These are phyloP conservation scores for Anoplius nigerrimus DNA, from an alignment of 2,888 invertebrate species.

Conservation along the genomic window DNA sequence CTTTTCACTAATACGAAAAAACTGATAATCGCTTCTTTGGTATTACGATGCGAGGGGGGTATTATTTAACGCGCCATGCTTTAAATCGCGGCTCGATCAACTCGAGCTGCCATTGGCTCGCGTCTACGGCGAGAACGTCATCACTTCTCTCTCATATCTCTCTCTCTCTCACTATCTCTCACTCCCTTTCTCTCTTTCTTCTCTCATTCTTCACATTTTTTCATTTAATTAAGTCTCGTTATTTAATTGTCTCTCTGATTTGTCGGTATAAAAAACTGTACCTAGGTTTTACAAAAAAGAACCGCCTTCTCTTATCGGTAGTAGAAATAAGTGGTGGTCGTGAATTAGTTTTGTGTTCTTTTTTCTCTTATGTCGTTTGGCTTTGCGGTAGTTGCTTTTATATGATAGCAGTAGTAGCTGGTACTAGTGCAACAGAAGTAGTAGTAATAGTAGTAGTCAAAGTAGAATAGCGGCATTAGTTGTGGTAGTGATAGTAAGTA, in stretches of 20 bases:
- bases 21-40: constrained; percentile 72
- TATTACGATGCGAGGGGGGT: constrained; percentile 64
- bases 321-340: constrained; percentile 49
- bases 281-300: constrained; percentile 47
- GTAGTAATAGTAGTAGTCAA: constrained; percentile 43
- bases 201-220: constrained; percentile 35
- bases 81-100: constrained; percentile 45
- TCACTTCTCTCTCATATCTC: no score
- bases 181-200: no score
- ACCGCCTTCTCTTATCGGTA: constrained; percentile 47
- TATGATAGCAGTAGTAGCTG: constrained; percentile 46
- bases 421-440: constrained; percentile 44
- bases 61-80: constrained; percentile 34
- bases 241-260: constrained; percentile 43
- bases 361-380: no score
- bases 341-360: no score
- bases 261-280: constrained; percentile 51
- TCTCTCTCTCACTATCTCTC: no score
- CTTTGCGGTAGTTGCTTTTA: constrained; percentile 44
- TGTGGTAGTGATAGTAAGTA: constrained; percentile 34
- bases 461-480: constrained; percentile 37
- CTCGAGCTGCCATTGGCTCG: constrained; percentile 44
- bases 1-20: constrained; percentile 68
- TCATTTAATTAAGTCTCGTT: constrained; percentile 50
- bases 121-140: constrained; percentile 47